Evolutionary conservation across 2,888 invertebrate species (phyloP), one percentile per base, ranked within the genome.

Genomic region (Liodrosophila aerea): DNA sequence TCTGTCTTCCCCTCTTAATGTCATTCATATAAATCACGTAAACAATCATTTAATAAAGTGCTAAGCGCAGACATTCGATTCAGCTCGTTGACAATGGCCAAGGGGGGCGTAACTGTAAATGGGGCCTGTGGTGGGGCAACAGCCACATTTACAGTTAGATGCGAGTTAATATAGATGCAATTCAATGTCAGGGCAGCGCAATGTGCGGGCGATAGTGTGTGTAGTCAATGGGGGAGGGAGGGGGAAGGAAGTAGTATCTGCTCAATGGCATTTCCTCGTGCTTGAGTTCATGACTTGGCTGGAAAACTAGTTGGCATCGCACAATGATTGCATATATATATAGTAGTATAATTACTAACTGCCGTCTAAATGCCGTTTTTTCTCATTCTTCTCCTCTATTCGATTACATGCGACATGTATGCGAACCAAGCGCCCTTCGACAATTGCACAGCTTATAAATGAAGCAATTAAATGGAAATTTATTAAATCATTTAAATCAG

Each of bases 321-420:
- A 51, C 49, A 46, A 52, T 47, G 49, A 73, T 67, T 59, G 68
- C 72, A 66, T 80, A 61, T 73, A 66, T 64, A 63, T 78, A 71
- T 66, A 64, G 49, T 51, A 69, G 49, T 51, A 69, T 84, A 76
- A 76, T 76, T 62, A 71, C 68, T 69, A 22, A 39, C 16, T 39
- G 82, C 74, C 77, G 77, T 78, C 84, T 74, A 81, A 76, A 74
- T 71, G 82, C 22, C 2, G 5, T 22, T 65, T 65, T 64, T 65
- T 58, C 46, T 54, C 44, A 56, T 73, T 29, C 29, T 7, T 22
- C 22, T 22, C 5, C 3, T 22, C 22, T 22, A 5, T 22, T 22
- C 22, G 73, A 77, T 77, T 80, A 64, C 68, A 62, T 65, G 60
- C 75, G 83, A 74, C 72, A 84, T 74, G 77, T 68, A 76, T 62